A percentile compares a stretch with the other conserved stretches of the same genome.
Evolutionary conservation across 2,797 vertebrate genomes (phyloP).

Genomic region (Prionace glauca): DNA sequence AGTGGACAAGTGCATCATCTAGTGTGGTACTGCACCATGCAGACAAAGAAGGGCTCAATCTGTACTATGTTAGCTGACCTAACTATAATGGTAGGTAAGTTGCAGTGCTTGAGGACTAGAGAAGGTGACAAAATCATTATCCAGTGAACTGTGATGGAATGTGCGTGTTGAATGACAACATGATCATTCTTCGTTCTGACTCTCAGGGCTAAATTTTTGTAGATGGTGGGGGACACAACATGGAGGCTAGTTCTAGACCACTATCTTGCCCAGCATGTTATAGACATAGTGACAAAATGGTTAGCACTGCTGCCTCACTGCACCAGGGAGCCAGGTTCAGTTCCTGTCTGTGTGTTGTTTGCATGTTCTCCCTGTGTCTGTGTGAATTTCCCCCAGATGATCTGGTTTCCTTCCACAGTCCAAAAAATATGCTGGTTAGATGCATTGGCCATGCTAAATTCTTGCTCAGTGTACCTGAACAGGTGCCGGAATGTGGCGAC

Average conservation of each 20-base stretch:
- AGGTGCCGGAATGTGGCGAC: no score
- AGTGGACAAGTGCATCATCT: not conserved
- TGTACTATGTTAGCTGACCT: not conserved
- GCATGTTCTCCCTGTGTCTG: no score
- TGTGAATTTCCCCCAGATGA: no score
- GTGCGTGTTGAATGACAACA: not conserved
- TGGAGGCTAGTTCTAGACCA: not conserved
- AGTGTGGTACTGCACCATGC: not conserved
- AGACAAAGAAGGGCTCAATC: not conserved
- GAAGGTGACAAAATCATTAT: not conserved
- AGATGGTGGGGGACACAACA: no score
- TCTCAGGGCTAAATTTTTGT: not conserved
- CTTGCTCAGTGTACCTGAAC: no score
- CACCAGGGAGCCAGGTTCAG: no score
- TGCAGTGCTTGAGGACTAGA: not conserved
- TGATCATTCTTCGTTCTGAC: not conserved
- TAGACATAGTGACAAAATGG: no score
- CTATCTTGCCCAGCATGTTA: not conserved
- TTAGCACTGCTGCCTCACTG: no score
- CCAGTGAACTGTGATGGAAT: not conserved
- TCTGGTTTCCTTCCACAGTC: no score
- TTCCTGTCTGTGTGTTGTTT: no score
- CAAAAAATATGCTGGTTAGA: no score
- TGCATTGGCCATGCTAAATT: no score
- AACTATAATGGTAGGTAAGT: not conserved